Conservation (phyloP, 2,113 vertebrate genomes). For the Istiophorus platypterus region DNA sequence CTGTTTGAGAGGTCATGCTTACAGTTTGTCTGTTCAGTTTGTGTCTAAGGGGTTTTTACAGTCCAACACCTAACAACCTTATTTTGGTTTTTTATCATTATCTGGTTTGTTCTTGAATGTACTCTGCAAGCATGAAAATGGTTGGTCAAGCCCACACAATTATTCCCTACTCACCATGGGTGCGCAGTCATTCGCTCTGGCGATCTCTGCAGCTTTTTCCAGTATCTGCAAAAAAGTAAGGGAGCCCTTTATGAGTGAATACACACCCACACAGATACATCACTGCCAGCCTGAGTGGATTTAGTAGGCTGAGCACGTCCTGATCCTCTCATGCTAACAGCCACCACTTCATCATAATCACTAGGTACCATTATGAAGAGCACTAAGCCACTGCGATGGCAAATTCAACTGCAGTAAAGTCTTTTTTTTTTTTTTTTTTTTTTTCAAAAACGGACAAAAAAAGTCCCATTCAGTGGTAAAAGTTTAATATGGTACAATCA, state of each 20-base stretch:
- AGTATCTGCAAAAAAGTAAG: constrained; percentile 88
- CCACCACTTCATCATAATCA: constrained; percentile 55
- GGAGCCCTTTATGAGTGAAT: background rate
- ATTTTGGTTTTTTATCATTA: no score
- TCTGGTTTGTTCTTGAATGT: background rate
- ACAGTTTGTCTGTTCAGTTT: background rate
- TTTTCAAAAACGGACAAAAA: background rate
- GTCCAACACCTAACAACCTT: background rate
- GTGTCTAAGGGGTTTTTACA: background rate
- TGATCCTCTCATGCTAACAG: constrained; percentile 56
- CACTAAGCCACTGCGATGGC: constrained; percentile 16
- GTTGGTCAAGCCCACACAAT: background rate
- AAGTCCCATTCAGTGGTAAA: background rate
- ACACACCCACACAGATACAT: background rate
- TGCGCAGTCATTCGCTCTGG: constrained; percentile 86
- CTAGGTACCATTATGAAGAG: constrained; percentile 33
- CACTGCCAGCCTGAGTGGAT: constrained; percentile 30
- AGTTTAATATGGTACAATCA: background rate
- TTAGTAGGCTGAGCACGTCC: constrained; percentile 47
- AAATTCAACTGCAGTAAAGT: constrained; percentile 20
- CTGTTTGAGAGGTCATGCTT: constrained; percentile 17
- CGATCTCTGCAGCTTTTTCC: constrained; percentile 97
- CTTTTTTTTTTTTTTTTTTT: no score
- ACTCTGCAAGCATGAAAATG: constrained; percentile 3
- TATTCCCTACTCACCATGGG: constrained; percentile 85